Base-by-base conservation (phyloP, 2,113 vertebrate species). In the Hystrix brachyura region DNA sequence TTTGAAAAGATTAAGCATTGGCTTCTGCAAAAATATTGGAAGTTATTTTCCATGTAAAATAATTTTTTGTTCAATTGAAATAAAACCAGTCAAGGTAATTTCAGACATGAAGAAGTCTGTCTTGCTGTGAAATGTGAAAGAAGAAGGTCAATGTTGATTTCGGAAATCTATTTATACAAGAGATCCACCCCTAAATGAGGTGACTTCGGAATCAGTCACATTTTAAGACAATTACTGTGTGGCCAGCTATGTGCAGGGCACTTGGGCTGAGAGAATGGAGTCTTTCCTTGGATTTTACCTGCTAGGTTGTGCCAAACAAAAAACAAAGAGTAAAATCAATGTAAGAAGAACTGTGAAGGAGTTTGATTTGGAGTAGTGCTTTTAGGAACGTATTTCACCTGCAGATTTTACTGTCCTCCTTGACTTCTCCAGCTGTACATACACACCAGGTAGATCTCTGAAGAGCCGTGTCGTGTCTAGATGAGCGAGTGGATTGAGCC, bases 21-120 rank as follows among this genome's bases (percentile, higher is more conserved):
- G 9, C 9, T 25, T 91, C 65, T 93, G 53, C 32, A 87, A 92
- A 87, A 69, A 65, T 46, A 62, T 51, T 27, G 23, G 5, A 74
- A 74, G 43, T 21, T 25, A 38, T 48, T 85, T 87, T 79, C 19
- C 62, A 19, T 25, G 32, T 67, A 43, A 92, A 59, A 84, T 80
- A 74, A 9, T 60, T 87, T 91, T 38, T 92, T 83, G 80, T 93
- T 79, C 18, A 72, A 43, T 27, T 76, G 91, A 90, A 83, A 71
- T 81, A 67, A 71, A 96, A 60, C n/a, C 34, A 65, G 8, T 62
- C n/a, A 85, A 29, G 32, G 57, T 38, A 69, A 65, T 13, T 55
- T 94, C 55, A 78, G 23, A 38, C 3, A 67, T 88, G 93, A 74
- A 71, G 19, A 88, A 80, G 29, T 32, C 48, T 55, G 29, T n/a